A percentile compares a stretch with the other conserved stretches of the same genome.
These are phyloP conservation scores for Popillia japonica DNA, from an alignment of 1,140 invertebrate species.

Conservation along the genomic window DNA sequence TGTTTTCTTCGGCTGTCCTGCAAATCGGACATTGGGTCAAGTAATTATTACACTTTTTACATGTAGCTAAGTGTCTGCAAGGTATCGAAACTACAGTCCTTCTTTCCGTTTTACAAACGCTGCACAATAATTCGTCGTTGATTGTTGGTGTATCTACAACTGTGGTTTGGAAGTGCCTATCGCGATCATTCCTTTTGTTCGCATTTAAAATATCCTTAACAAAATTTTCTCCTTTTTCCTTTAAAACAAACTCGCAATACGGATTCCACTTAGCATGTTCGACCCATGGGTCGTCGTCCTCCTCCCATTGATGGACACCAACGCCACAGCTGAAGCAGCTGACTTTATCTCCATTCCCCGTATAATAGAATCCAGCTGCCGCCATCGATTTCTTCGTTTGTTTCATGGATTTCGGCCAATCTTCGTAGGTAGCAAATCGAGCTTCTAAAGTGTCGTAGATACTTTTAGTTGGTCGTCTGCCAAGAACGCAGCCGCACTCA, in stretches of 20 bases:
- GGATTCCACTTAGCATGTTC: conserved; percentile 85
- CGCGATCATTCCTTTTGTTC: neutral
- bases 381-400: conserved; percentile 68
- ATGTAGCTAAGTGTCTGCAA: conserved; percentile 81
- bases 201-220: neutral
- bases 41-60: conserved; percentile 78
- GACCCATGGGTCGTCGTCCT: conserved; percentile 78
- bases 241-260: conserved; percentile 74
- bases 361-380: conserved; percentile 75
- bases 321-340: conserved; percentile 73
- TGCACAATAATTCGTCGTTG: conserved; percentile 69
- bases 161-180: too few relatives aligned
- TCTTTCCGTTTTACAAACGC: conserved; percentile 79
- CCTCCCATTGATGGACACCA: conserved; percentile 71
- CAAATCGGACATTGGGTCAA: conserved; percentile 82
- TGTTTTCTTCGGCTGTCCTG: conserved; percentile 56
- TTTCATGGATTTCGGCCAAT: conserved; percentile 72
- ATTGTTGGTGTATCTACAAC: conserved; percentile 43
- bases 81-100: conserved; percentile 84
- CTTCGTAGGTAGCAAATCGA: conserved; percentile 72
- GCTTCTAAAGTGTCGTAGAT: conserved; percentile 69
- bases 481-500: conserved; percentile 64
- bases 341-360: conserved; percentile 68
- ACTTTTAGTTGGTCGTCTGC: conserved; percentile 60
- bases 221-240: conserved; percentile 75